Base-by-base conservation (phyloP, 2,113 vertebrate genomes). In the Tringa solitaria region DNA sequence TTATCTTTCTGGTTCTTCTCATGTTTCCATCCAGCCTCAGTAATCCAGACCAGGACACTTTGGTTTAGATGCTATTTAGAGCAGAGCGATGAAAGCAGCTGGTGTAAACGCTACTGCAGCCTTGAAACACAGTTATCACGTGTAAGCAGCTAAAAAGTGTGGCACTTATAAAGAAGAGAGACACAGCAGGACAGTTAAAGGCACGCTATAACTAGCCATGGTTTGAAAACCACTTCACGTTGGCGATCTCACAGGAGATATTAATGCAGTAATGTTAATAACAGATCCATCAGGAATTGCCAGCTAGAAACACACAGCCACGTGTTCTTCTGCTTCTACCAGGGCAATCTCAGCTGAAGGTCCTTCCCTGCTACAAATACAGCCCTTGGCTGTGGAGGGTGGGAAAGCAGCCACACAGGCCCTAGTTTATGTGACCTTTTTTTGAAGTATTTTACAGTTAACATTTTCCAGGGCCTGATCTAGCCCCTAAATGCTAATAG, bases 1-100 rank as follows among this genome's bases (percentile, higher is more conserved):
- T 81, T 63, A 8, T 95, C 67, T 76, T 97, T 70, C 76, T 78
- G 89, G 28, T 69, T 91, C 61, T 73, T 84, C 84, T 95, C 74
- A 75, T 27, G 43, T 82, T 95, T 87, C 64, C 2, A 2, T 64
- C 27, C 18, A 81, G n/a, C 43, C 78, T 84, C 80, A 48, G 57
- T 80, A 90, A 81, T 74, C 82, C 21, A 19, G 54, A 92, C 43
- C 78, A 84, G 78, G 20, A 57, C 14, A 17, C 59, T 83, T 72
- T 61, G 39, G 46, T 64, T 84, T 70, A 59, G 46, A 84, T 68
- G 68, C 43, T 90, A n/a, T 82, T 92, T 82, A 67, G 60, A 81
- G 80, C 88, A 59, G 45, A 51, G 35, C 28, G 51, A 46, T 53
- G 46, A 81, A 86, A 96, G 73, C 72, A 89, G 74, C 46, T 88